Percentiles rank a stretch among this genome's conserved stretches.
These are phyloP conservation scores for Pedionomus torquatus DNA, from an alignment of 2,113 vertebrate genomes.

Conservation along the genomic window DNA sequence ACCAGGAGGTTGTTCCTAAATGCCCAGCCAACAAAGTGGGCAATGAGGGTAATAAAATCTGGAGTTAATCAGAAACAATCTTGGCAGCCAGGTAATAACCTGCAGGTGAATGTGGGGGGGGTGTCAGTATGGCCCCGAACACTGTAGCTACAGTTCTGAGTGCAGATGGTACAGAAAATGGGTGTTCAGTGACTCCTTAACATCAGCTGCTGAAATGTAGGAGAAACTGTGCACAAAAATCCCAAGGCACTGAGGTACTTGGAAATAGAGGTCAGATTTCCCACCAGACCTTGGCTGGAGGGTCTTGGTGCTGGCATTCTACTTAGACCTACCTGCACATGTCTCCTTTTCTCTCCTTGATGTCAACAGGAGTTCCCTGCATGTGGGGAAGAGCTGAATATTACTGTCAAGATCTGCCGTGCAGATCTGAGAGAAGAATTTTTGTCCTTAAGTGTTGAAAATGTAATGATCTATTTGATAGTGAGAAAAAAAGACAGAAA, in stretches of 20 bases:
- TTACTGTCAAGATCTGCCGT: slow-evolving; percentile 66
- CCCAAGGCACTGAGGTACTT: background rate
- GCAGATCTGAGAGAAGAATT: slow-evolving; percentile 66
- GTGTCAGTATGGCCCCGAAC: accelerated
- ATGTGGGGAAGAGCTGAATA: slow-evolving; percentile 60
- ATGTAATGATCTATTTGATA: slow-evolving; percentile 75
- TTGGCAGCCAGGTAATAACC: background rate
- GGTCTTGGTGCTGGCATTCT: background rate
- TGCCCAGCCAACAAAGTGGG: accelerated
- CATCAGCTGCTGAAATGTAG: background rate
- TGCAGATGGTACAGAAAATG: background rate
- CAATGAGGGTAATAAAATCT: background rate
- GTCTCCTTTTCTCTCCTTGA: slow-evolving; percentile 35
- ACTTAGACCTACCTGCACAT: slow-evolving; percentile 16
- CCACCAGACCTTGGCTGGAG: background rate
- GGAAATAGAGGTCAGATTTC: background rate
- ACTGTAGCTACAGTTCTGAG: background rate
- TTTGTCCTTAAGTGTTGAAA: slow-evolving; percentile 72
- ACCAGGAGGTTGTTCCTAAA: background rate
- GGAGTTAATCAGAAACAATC: background rate
- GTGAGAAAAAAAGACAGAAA: slow-evolving; percentile 69
- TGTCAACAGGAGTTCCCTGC: slow-evolving; percentile 61
- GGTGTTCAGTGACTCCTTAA: background rate
- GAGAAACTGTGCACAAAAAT: background rate
- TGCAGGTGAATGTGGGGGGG: background rate